Percentiles rank a stretch among this genome's conserved stretches.
Conservation (phyloP, 1,140 invertebrate species). For the Drosophila santomea region DNA sequence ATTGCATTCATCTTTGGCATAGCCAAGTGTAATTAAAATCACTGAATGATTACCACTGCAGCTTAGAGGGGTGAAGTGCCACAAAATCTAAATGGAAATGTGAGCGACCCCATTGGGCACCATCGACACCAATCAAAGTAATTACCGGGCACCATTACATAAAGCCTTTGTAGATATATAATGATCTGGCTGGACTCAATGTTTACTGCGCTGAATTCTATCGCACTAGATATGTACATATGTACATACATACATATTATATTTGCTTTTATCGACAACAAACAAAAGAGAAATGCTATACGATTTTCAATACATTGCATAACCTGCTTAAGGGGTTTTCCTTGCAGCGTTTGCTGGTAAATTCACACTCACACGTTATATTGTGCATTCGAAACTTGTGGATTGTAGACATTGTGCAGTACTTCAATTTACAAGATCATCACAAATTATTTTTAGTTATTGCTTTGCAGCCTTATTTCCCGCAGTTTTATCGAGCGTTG, state of each 20-base stretch:
- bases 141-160: background rate
- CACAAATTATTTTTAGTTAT: slow-evolving; percentile 49
- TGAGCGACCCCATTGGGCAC: too few relatives aligned
- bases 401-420: slow-evolving; percentile 20
- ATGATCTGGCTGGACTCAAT: background rate
- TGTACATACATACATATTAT: too few relatives aligned
- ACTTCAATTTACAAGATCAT: slow-evolving; percentile 53
- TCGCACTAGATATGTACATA: background rate
- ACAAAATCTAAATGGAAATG: background rate
- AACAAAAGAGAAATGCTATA: background rate
- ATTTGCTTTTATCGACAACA: slow-evolving; percentile 7
- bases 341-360: slow-evolving; percentile 12
- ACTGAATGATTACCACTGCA: slow-evolving; percentile 21
- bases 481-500: slow-evolving; percentile 38
- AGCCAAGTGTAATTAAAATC: slow-evolving; percentile 14
- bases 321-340: slow-evolving; percentile 52
- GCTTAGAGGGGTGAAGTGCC: background rate
- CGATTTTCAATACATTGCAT: slow-evolving; percentile 37
- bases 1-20: slow-evolving; percentile 1
- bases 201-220: background rate
- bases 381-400: slow-evolving; percentile 3
- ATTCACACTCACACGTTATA: slow-evolving; percentile 14
- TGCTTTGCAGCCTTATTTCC: slow-evolving; percentile 41
- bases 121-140: background rate
- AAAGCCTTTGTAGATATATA: background rate